phyloP scores from a whole-genome alignment of 1,140 invertebrate genomes.

The Melitaea cinxia region DNA sequence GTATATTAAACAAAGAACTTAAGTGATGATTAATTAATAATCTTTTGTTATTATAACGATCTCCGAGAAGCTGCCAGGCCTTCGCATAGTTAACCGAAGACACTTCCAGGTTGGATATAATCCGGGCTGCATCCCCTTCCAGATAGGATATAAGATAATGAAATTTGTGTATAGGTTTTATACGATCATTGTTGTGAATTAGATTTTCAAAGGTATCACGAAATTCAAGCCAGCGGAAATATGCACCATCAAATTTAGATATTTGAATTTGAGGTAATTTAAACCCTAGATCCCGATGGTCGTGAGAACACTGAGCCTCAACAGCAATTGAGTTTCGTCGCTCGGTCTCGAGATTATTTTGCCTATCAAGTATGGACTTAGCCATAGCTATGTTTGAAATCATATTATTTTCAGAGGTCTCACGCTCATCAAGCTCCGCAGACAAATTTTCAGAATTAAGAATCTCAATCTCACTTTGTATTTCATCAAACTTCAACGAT shows the following conservation, averaged over 20 bases:
- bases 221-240: constrained; percentile 7
- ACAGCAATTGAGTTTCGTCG: too few species aligned
- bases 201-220: neutral
- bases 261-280: neutral
- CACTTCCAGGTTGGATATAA: constrained; percentile 10
- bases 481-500: too few species aligned
- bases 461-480: too few species aligned
- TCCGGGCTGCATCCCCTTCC: constrained; percentile 13
- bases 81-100: constrained; percentile 16
- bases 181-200: neutral
- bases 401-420: too few species aligned
- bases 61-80: constrained; percentile 13
- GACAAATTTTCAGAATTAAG: too few species aligned
- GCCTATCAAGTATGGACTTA: too few species aligned
- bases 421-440: too few species aligned
- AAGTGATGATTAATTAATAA: constrained; percentile 11
- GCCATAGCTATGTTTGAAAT: too few species aligned
- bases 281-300: too few species aligned
- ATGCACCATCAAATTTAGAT: neutral
- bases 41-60: constrained; percentile 9
- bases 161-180: neutral
- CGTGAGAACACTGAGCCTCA: too few species aligned
- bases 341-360: too few species aligned
- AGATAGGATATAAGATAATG: neutral
- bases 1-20: constrained; percentile 3